Percentiles rank a stretch among this genome's conserved stretches.
These are phyloP conservation scores for Cloeon dipterum DNA, from an alignment of 2,888 invertebrate species.

Conservation along the genomic window DNA sequence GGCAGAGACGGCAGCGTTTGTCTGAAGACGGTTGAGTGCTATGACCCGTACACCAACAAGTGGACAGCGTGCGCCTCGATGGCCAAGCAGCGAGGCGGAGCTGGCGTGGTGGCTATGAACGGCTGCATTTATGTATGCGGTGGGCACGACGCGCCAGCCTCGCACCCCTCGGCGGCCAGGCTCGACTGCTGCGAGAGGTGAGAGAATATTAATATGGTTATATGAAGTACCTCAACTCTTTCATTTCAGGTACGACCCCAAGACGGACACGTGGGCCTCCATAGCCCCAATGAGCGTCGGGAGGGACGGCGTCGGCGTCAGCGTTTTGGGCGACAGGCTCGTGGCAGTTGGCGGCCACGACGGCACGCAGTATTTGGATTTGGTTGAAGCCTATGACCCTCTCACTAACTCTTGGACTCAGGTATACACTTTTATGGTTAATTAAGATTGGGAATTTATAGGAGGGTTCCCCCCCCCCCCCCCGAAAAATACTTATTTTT, in stretches of 20 bases:
- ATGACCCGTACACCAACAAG: slow-evolving; percentile 52
- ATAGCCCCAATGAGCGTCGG: slow-evolving; percentile 64
- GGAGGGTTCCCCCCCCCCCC: no score
- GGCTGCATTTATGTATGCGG: slow-evolving; percentile 81
- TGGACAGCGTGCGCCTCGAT: slow-evolving; percentile 76
- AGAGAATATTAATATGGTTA: slow-evolving; percentile 23
- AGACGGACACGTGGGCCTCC: slow-evolving; percentile 67
- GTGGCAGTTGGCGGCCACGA: slow-evolving; percentile 80
- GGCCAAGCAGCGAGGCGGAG: slow-evolving; percentile 66
- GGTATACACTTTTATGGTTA: slow-evolving; percentile 1
- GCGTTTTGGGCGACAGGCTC: slow-evolving; percentile 58
- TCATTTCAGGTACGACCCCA: slow-evolving; percentile 28
- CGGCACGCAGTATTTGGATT: slow-evolving; percentile 64
- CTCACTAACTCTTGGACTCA: slow-evolving; percentile 21
- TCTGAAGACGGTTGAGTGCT: slow-evolving; percentile 72
- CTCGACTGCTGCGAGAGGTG: slow-evolving; percentile 81
- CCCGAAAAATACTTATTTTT: no score
- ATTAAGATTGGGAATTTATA: background rate
- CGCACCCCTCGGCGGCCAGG: slow-evolving; percentile 56
- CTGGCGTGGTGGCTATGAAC: slow-evolving; percentile 71
- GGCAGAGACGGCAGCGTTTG: slow-evolving; percentile 83
- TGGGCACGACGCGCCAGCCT: slow-evolving; percentile 82
- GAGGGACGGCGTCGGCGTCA: slow-evolving; percentile 73
- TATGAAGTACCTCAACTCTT: background rate
- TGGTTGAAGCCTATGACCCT: slow-evolving; percentile 78